Evolutionary conservation across 2,113 vertebrate species (phyloP).

Genomic region (Ceyx cyanopectus): DNA sequence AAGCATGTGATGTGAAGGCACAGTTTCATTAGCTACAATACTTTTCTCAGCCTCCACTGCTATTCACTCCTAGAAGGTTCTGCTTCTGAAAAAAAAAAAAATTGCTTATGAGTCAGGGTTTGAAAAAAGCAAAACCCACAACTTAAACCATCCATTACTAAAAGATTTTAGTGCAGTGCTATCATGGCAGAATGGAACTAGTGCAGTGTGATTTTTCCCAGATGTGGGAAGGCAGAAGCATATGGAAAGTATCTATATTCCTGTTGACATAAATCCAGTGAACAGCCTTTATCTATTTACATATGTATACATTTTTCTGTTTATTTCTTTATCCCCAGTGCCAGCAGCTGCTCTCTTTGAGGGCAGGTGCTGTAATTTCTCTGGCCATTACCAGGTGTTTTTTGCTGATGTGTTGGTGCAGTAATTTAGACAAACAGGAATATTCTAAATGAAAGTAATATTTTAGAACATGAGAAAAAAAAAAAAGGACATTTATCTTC

Average conservation of each 20-base stretch:
- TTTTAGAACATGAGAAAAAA: background rate
- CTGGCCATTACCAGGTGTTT: background rate
- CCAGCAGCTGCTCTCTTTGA: background rate
- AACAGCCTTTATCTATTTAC: constrained; percentile 44
- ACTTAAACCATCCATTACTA: background rate
- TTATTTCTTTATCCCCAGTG: background rate
- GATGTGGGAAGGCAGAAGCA: constrained; percentile 32
- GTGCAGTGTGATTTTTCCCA: constrained; percentile 34
- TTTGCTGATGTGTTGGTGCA: background rate
- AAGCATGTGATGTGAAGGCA: background rate
- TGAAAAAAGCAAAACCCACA: background rate
- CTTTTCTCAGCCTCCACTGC: background rate
- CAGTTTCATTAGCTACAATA: background rate
- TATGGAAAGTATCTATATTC: constrained; percentile 38
- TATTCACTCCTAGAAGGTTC: background rate
- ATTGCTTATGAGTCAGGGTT: background rate
- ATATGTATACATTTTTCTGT: background rate
- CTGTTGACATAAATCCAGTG: background rate
- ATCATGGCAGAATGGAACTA: background rate
- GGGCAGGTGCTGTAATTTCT: background rate
- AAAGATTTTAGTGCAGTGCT: background rate
- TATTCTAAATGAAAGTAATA: constrained; percentile 13
- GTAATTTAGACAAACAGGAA: background rate
- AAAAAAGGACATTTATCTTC: background rate
- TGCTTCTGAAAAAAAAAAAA: background rate